Evolutionary conservation across 2,888 invertebrate genomes (phyloP).

Genomic region (Ramazzottius varieornatus): DNA sequence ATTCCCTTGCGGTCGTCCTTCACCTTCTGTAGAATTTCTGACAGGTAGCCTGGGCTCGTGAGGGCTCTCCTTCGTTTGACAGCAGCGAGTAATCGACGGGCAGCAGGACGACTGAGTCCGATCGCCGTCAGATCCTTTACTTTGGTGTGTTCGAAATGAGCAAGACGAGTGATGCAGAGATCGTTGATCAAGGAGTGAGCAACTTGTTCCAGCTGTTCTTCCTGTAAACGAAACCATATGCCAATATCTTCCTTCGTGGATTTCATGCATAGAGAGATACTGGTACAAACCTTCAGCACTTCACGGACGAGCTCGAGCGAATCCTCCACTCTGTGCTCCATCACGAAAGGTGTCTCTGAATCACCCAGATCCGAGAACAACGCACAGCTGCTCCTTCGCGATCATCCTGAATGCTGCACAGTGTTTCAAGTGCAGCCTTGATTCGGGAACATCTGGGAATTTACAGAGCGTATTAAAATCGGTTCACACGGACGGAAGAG

Average conservation of each 20-base stretch:
- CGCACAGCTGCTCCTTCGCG: too few relatives aligned
- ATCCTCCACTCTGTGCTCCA: too few relatives aligned
- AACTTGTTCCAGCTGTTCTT: slow-evolving; percentile 75
- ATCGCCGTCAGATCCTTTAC: slow-evolving; percentile 75
- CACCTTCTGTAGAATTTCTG: not conserved
- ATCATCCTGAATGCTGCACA: too few relatives aligned
- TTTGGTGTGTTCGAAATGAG: slow-evolving; percentile 92
- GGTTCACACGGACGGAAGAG: too few relatives aligned
- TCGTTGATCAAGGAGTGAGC: slow-evolving; percentile 65
- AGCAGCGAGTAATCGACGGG: slow-evolving; percentile 61
- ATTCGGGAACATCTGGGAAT: too few relatives aligned
- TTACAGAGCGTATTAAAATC: too few relatives aligned
- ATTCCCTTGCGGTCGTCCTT: too few relatives aligned
- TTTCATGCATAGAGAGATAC: not conserved
- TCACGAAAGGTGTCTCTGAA: too few relatives aligned
- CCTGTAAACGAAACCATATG: slow-evolving; percentile 23
- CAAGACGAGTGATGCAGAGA: slow-evolving; percentile 57
- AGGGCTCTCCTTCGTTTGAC: slow-evolving; percentile 45
- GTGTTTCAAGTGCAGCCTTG: too few relatives aligned
- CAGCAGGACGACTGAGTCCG: slow-evolving; percentile 75
- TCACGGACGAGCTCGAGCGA: not conserved
- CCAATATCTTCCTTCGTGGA: not conserved
- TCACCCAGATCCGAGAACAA: too few relatives aligned
- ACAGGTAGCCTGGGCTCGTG: slow-evolving; percentile 3
- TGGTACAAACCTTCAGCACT: not conserved